These are phyloP conservation scores for Tiliqua scincoides DNA, from an alignment of 2,113 vertebrate species.

Conservation along the genomic window DNA sequence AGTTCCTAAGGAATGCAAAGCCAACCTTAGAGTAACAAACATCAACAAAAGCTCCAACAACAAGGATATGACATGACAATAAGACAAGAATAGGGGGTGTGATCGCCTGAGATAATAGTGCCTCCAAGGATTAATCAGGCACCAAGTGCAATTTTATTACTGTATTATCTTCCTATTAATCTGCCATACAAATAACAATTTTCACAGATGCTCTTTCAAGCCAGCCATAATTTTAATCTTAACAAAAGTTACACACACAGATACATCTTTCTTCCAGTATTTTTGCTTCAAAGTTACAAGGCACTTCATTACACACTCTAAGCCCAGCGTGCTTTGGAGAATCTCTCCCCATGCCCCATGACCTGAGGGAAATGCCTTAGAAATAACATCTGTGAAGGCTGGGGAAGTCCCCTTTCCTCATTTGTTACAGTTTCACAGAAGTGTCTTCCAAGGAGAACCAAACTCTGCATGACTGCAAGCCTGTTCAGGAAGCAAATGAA, in stretches of 20 bases:
- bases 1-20: conserved; percentile 66
- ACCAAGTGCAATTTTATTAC: conserved; percentile 63
- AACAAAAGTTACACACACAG: conserved; percentile 23
- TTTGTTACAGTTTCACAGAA: not conserved
- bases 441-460: not conserved
- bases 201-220: conserved; percentile 57
- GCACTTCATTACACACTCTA: conserved; percentile 11
- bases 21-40: conserved; percentile 62
- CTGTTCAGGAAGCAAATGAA: not conserved
- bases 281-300: conserved; percentile 68
- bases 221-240: conserved; percentile 45
- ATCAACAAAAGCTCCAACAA: conserved; percentile 59
- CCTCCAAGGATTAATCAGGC: conserved; percentile 43
- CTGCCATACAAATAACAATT: conserved; percentile 55
- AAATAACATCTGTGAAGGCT: not conserved
- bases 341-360: not conserved
- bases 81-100: conserved; percentile 56
- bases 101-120: conserved; percentile 68
- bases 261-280: conserved; percentile 22
- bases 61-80: conserved; percentile 70
- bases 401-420: not conserved
- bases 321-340: not conserved
- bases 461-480: not conserved
- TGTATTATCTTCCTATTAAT: conserved; percentile 48
- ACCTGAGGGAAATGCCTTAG: not conserved